Conservation (phyloP, 2,888 invertebrate genomes). For the Tetragonula carbonaria region DNA sequence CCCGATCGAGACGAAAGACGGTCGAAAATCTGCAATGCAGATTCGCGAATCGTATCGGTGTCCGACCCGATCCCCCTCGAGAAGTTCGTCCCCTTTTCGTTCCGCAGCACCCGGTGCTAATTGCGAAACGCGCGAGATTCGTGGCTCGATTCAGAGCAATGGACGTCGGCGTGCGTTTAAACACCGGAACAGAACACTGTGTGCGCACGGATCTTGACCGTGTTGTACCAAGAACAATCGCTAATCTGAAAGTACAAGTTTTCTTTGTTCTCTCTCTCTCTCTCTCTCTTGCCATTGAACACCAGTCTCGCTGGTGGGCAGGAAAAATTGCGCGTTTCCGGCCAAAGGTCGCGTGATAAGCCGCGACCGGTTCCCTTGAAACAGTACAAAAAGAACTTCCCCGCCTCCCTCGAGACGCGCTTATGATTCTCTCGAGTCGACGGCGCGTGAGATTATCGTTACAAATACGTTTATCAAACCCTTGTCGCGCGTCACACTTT, state of each 20-base stretch:
- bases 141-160: constrained; percentile 10
- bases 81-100: constrained; percentile 7
- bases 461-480: neutral
- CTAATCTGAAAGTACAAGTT: constrained; percentile 35
- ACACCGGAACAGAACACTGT: constrained; percentile 24
- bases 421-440: neutral
- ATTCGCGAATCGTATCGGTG: constrained; percentile 2
- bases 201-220: neutral
- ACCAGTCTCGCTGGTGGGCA: neutral
- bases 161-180: constrained; percentile 22
- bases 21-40: constrained; percentile 18
- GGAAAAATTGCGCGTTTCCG: constrained; percentile 14
- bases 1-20: constrained; percentile 2
- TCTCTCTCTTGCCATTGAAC: constrained; percentile 7
- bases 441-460: neutral
- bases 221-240: constrained; percentile 9
- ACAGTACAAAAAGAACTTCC: neutral
- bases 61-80: neutral
- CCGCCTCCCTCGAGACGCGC: too few relatives aligned
- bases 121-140: constrained; percentile 16
- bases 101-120: constrained; percentile 14
- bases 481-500: neutral
- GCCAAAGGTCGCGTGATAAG: neutral
- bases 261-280: constrained; percentile 3
- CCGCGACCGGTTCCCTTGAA: neutral